phyloP scores from a whole-genome alignment of 2,888 invertebrate genomes.

The Muschampia plurimacula region DNA sequence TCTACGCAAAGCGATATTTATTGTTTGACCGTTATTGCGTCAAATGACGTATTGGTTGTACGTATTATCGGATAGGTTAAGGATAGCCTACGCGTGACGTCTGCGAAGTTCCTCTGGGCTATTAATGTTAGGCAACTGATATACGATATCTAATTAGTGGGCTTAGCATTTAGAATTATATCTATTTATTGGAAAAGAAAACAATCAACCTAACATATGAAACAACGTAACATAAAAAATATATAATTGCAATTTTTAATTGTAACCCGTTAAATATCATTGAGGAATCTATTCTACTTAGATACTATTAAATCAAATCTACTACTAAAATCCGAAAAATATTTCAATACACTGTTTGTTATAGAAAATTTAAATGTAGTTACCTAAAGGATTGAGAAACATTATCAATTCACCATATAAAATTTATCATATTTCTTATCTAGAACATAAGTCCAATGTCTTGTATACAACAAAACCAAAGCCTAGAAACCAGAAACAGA shows the following conservation, averaged over 20 bases:
- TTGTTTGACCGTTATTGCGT: constrained; percentile 85
- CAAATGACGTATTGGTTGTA: constrained; percentile 82
- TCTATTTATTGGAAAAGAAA: constrained; percentile 5
- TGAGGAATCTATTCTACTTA: too few relatives aligned
- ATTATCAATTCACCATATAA: not conserved
- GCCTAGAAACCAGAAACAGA: constrained; percentile 31
- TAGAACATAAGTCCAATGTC: not conserved
- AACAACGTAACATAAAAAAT: too few relatives aligned
- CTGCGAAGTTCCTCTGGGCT: constrained; percentile 28
- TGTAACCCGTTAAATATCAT: too few relatives aligned
- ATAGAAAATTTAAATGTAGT: too few relatives aligned
- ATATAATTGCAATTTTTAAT: too few relatives aligned
- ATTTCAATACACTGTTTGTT: too few relatives aligned
- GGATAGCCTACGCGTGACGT: constrained; percentile 67
- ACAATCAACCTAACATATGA: not conserved
- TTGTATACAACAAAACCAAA: not conserved
- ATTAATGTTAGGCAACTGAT: constrained; percentile 27
- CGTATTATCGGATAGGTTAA: constrained; percentile 74
- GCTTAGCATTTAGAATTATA: not conserved
- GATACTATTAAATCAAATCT: too few relatives aligned
- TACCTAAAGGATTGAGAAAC: too few relatives aligned
- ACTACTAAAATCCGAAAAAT: too few relatives aligned
- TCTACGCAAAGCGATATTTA: constrained; percentile 85
- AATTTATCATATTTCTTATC: not conserved
- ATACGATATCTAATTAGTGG: constrained; percentile 37